phyloP scores from a whole-genome alignment of 2,113 vertebrate species.

The Catharus bicknelli region DNA sequence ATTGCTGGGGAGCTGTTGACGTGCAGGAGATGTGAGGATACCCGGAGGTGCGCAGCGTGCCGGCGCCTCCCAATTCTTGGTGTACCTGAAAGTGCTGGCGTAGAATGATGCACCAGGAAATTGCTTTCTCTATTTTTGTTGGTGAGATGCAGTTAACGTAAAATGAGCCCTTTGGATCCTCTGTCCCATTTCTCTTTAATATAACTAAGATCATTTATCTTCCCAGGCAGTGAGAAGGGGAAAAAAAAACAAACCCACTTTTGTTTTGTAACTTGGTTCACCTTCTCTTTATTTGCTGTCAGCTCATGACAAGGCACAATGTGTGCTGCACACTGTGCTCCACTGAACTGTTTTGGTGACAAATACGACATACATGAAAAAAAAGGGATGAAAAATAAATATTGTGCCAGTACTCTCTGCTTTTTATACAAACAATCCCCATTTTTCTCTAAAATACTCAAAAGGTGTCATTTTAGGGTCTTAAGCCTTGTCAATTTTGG shows the following conservation, averaged over 20 bases:
- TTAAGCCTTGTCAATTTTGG: background rate
- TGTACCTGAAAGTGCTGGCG: background rate
- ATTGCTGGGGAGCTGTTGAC: background rate
- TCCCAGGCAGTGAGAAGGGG: background rate
- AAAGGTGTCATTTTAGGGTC: background rate
- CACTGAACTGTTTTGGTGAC: slow-evolving; percentile 38
- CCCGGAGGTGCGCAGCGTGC: rapidly evolving
- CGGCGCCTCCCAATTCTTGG: background rate
- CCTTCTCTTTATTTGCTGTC: slow-evolving; percentile 23
- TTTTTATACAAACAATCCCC: background rate
- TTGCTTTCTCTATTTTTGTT: slow-evolving; percentile 5
- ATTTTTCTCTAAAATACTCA: background rate
- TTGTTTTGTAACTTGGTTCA: slow-evolving; percentile 38
- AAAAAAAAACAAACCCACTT: background rate
- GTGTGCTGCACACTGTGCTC: slow-evolving; percentile 42
- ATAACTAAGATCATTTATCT: slow-evolving; percentile 34
- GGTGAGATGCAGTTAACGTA: background rate
- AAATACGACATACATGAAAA: background rate
- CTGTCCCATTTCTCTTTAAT: slow-evolving; percentile 20
- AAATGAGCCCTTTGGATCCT: background rate
- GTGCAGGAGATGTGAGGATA: background rate
- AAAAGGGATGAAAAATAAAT: background rate
- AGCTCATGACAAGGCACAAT: slow-evolving; percentile 26
- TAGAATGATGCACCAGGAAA: slow-evolving; percentile 45
- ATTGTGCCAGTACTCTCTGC: background rate